Conservation (phyloP, 2,797 vertebrate species). For the Pangasius mekongensis region DNA sequence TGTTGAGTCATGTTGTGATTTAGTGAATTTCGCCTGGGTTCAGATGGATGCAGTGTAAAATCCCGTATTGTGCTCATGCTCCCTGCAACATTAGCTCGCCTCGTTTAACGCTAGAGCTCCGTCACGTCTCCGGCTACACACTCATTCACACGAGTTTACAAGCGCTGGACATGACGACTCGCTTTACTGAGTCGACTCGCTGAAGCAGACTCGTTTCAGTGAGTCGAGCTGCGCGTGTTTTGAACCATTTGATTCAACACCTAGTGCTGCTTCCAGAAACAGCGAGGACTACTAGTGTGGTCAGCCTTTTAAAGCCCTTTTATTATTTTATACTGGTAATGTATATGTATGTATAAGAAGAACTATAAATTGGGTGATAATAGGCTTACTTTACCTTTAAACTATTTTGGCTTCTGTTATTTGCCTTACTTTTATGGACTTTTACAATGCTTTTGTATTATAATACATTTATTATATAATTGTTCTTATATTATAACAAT, state of each 20-base stretch:
- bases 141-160: conserved; percentile 6
- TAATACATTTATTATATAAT: not conserved
- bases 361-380: not conserved
- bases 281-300: not conserved
- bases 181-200: conserved; percentile 5
- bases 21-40: not conserved
- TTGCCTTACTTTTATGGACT: not conserved
- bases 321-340: not conserved
- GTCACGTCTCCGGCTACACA: conserved; percentile 26
- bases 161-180: conserved; percentile 3
- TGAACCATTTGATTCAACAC: not conserved
- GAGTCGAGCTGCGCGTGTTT: not conserved
- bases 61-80: not conserved
- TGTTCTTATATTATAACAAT: not conserved
- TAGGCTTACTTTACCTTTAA: not conserved
- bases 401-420: not conserved
- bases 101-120: not conserved
- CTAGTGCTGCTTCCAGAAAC: not conserved
- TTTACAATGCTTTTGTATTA: not conserved
- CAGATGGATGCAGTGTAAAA: conserved; percentile 1
- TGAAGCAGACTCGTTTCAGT: not conserved
- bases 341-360: not conserved
- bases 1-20: not conserved
- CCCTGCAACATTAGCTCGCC: not conserved
- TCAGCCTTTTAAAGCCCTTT: not conserved